Conservation (phyloP, 2,113 vertebrate genomes). For the Eurypyga helias region DNA sequence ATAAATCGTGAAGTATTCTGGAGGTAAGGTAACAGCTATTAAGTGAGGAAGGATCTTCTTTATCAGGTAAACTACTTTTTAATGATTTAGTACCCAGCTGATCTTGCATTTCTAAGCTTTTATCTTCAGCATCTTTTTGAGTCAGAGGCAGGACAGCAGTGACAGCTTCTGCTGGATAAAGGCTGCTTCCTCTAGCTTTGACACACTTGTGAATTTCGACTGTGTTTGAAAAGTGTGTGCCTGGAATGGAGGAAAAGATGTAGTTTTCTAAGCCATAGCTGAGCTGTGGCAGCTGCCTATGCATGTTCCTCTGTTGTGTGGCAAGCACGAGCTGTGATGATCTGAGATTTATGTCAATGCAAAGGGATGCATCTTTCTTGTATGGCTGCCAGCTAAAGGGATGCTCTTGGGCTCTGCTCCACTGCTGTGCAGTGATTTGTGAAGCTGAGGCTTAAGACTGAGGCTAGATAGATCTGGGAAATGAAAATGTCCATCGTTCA, state of each 20-base stretch:
- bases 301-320: not conserved
- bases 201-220: not conserved
- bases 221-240: not conserved
- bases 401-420: not conserved
- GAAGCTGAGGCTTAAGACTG: not conserved
- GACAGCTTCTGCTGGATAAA: not conserved
- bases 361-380: not conserved
- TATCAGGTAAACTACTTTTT: not conserved
- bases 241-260: not conserved
- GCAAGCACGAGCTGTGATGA: not conserved
- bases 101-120: not conserved
- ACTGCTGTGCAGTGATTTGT: not conserved
- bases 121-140: not conserved
- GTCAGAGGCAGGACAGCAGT: not conserved
- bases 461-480: not conserved
- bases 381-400: not conserved
- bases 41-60: not conserved
- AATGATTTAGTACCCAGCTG: not conserved
- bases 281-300: not conserved
- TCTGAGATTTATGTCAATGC: not conserved
- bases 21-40: not conserved
- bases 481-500: not conserved
- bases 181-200: not conserved
- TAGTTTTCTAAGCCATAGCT: not conserved
- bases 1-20: not conserved